Base-by-base conservation (phyloP, 2,113 vertebrate species). In the Cyphomyrus discorhynchus region DNA sequence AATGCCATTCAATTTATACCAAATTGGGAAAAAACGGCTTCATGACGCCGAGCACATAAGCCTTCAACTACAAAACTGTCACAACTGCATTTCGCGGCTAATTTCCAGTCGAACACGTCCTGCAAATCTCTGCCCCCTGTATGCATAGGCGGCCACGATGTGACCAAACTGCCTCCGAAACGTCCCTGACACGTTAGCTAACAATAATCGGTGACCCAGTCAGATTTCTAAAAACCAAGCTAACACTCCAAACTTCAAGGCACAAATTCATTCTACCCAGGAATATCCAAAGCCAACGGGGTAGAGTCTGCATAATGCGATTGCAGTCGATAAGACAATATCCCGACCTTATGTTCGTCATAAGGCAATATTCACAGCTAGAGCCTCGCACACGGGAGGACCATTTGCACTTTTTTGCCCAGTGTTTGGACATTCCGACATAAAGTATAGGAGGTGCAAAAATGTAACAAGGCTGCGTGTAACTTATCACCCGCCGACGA, bases 151-250 rank as follows among this genome's bases (percentile, higher is more conserved):
- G 90, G 88, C 87, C 91, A 93, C 92, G 92, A 92, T 92, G 93
- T 93, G 90, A 90, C 92, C 93, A 87, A 90, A 92, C 89, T 91
- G 91, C 82, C 90, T n/a, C 90, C 93, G 90, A 91, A 92, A 92
- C 93, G 93, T 94, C 93, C 90, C 90, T 86, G 92, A 94, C 92
- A 92, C 92, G 92, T 91, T 90, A 94, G 91, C 92, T 92, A 92
- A 92, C 92, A 93, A 77, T 58, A 47, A 88, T 19, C 89, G 24
- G 86, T 84, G 82, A 84, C 42, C 82, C 66, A 92, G 89, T 89
- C 35, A 90, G 88, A 88, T 88, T 42, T 58, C 62, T 89, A 84
- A 31, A 52, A 53, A 87, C 53, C 49, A 87, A 89, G 39, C 89
- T 86, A 92, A 92, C 88, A 90, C 47, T 46, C 11, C 27, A 70